These are phyloP conservation scores for Thamnaconus septentrionalis DNA, from an alignment of 2,113 vertebrate species.

Conservation along the genomic window DNA sequence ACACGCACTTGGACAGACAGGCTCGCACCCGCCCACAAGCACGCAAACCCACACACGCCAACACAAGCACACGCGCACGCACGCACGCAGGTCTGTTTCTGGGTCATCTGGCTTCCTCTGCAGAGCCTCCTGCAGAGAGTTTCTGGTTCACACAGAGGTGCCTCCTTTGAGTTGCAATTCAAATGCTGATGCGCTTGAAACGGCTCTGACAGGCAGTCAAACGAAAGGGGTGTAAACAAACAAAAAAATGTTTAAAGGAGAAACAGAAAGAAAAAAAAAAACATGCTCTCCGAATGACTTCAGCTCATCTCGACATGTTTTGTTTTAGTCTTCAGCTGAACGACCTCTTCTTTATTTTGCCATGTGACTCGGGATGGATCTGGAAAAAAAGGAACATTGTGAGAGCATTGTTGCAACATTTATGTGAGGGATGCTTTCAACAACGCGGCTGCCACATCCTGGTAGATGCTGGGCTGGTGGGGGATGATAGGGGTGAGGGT, in stretches of 20 bases:
- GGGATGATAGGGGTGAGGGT: too few species aligned
- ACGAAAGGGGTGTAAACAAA: slow-evolving; percentile 40
- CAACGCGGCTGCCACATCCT: too few species aligned
- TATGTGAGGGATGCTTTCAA: too few species aligned
- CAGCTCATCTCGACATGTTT: slow-evolving; percentile 22
- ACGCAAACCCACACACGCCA: neutral
- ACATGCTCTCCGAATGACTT: slow-evolving; percentile 22
- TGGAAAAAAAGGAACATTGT: too few species aligned
- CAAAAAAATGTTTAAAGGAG: slow-evolving; percentile 27
- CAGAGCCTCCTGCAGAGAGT: slow-evolving; percentile 51
- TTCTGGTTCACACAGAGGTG: slow-evolving; percentile 61
- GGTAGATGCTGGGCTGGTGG: too few species aligned
- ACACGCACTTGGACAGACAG: slow-evolving; percentile 4
- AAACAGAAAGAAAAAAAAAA: slow-evolving; percentile 38
- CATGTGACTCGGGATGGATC: slow-evolving; percentile 9
- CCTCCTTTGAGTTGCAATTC: slow-evolving; percentile 46
- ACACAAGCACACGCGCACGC: neutral
- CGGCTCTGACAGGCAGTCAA: slow-evolving; percentile 47
- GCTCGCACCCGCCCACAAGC: slow-evolving; percentile 2
- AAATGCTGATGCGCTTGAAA: slow-evolving; percentile 57
- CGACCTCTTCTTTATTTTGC: slow-evolving; percentile 11
- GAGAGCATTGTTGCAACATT: too few species aligned
- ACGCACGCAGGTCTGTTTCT: slow-evolving; percentile 41
- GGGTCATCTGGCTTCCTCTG: slow-evolving; percentile 44
- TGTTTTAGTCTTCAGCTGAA: neutral